Evolutionary conservation across 1,140 invertebrate species (phyloP), one percentile per base, ranked within the genome.

Genomic region (Dendrolimus punctatus): DNA sequence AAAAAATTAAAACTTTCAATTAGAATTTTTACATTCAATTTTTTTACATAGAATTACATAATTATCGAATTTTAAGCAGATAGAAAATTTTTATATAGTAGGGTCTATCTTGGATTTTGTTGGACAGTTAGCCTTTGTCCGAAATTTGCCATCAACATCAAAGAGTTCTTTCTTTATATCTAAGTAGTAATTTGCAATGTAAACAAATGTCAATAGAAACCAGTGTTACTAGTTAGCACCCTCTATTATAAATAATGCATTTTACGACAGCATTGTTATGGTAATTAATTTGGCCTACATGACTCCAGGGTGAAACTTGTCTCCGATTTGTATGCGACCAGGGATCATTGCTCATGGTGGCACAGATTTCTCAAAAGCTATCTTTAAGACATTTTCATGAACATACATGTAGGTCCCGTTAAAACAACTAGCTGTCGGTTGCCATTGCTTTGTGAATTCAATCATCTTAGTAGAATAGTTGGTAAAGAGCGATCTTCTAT

Each of bases 231-330:
- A 10, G n/a, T 46, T 49, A 46, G 53, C 51, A 57, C 58, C 23
- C 62, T 48, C 61, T 60, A 61, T 10, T 64, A 80, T 83, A 73
- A 80, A 80, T 78, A 80, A 81, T 74, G 60, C 60, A 80, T 75
- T 76, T 75, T 70, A 78, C 66, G 50, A 54, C 49, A 54, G 39
- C 62, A 73, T 80, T 70, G 75, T 82, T 64, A 75, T 80, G 71
- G 57, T 82, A 77, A 82, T 80, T 73, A 71, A 78, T 75, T 71
- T 73, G 72, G 63, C 68, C 60, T 58, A 73, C 61, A 73, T 72
- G 40, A 55, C 49, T 52, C 44, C 55, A 61, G 64, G 71, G 67
- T 67, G 71, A 73, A 79, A 75, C 57, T 57, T 48, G 45, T 38
- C 46, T 43, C 46, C 59, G 64, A 66, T 66, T 75, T 68, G 65